Base-by-base conservation (phyloP, 1,140 invertebrate genomes). In the Sipha flava region DNA sequence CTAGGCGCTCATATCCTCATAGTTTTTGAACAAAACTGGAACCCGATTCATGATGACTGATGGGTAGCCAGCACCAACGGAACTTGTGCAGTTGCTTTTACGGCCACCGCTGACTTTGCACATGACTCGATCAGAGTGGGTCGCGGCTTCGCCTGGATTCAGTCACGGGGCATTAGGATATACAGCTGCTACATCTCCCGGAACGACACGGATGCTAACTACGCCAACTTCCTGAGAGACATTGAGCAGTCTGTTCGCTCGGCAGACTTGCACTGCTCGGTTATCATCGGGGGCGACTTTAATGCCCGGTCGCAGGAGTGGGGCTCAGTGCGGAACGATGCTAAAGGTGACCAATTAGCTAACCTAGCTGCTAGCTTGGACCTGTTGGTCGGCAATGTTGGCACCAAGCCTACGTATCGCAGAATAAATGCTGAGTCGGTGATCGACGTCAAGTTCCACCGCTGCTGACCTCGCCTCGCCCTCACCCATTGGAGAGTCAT, bases 41-140 rank as follows among this genome's bases (percentile, higher is more conserved):
- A 2, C 2, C 57, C 57, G 0, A 18, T 7, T 1, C 3, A 34
- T 10, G 31, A 62, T 7, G 26, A 31, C 2, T 7, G 57, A 40
- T 40, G 29, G 7, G 29, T 34, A 0, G 1, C 1, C 3, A 59
- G 57, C 16, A 34, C 1, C 0, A 29, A 59, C 16, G 26, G 29
- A 16, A 31, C 57, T 14, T 59, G 21, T 9, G 29, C 57, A 1
- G 29, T 59, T 0, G 29, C 26, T 14, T 14, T 59, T 0, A 59
- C 57, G 1, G 1, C 26, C 0, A 0, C 29, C 1, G 57, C 57
- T 0, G 16, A 59, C 29, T 59, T 59, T 3, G 16, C 18, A 0
- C 0, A 3, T 2, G 57, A 59, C 1, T 0, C 14, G 0, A 0
- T 0, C 14, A 29, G 57, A 6, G 0, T 29, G 0, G 57, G 57